Base-by-base conservation (phyloP, 1,140 invertebrate species). In the Homalodisca vitripennis region DNA sequence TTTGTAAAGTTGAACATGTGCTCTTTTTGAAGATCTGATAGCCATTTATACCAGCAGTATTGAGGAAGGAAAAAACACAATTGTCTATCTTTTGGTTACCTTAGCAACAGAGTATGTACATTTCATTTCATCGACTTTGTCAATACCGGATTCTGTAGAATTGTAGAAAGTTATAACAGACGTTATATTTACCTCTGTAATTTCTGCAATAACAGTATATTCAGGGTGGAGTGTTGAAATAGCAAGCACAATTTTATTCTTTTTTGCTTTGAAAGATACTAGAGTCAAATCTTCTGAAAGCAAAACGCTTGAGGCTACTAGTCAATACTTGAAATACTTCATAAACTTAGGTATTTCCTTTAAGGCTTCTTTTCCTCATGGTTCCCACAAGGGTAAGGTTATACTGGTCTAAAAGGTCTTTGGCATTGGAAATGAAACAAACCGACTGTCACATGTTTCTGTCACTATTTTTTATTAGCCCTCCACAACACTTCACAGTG, bases 81-180 rank as follows among this genome's bases (percentile, higher is more conserved):
- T n/a, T 13, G 63, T 32, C 63, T 20, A 53, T 20, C 48, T 53
- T 17, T 72, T 73, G 1, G 75, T 77, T 55, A 74, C 78, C 27
- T 78, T 47, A 12, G 63, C 53, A 20, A 63, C 72, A 29, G 74
- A 77, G 70, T 78, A 78, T 22, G 65, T 70, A 17, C 74, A 73
- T 67, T 74, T 78, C 75, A 82, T 77, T 75, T 81, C 76, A 73
- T 83, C 79, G 24, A 82, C 76, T 17, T 71, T 76, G 72, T 83
- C 81, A 0, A 84, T 82, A 3, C 77, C 80, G 20, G 78, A 78
- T 77, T 81, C 82, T 22, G 79, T 80, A n/a, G 62, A 27, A 70
- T 84, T 80, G 72, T 83, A 83, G 57, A 75, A 75, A 6, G 69
- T 53, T 47, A 82, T 75, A 27, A 83, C 79, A 29, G 81, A 74